These are phyloP conservation scores for Tricholauxania praeusta DNA, from an alignment of 2,888 invertebrate species.

Conservation along the genomic window DNA sequence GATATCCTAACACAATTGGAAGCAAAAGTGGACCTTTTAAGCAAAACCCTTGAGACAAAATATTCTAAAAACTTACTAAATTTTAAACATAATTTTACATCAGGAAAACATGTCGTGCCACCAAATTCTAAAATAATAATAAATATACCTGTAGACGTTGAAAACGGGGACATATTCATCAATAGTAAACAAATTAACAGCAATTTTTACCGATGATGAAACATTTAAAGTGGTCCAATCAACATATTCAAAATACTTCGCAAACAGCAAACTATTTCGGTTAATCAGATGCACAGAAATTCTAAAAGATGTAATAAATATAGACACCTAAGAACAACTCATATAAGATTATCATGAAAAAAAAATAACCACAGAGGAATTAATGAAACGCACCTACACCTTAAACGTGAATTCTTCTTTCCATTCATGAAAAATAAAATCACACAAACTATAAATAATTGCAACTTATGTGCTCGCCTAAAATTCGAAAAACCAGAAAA, in stretches of 20 bases:
- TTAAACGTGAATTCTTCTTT: conserved; percentile 45
- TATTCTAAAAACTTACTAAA: conserved; percentile 3
- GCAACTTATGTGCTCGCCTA: conserved; percentile 44
- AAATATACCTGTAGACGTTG: conserved; percentile 27
- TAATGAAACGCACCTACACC: conserved; percentile 44
- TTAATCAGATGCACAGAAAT: conserved; percentile 21
- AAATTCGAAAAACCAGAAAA: conserved; percentile 44
- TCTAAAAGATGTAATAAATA: conserved; percentile 28
- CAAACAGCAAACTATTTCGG: conserved; percentile 34
- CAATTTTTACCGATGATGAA: conserved; percentile 37
- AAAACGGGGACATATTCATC: conserved; percentile 26
- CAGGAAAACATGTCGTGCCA: conserved; percentile 16
- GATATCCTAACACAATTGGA: conserved; percentile 13
- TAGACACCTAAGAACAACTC: conserved; percentile 45
- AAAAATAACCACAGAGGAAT: conserved; percentile 45
- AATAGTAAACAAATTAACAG: conserved; percentile 11
- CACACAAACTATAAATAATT: conserved; percentile 47
- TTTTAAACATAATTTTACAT: conserved; percentile 27
- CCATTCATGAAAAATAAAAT: conserved; percentile 46
- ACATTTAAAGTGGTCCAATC: conserved; percentile 39
- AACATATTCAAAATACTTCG: conserved; percentile 41
- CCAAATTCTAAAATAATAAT: conserved; percentile 24
- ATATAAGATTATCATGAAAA: conserved; percentile 45
- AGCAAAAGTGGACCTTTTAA: conserved; percentile 32
- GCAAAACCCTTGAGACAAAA: conserved; percentile 15